Evolutionary conservation across 2,113 vertebrate species (phyloP), one percentile per base, ranked within the genome.

Genomic region (Callocephalon fimbriatum): DNA sequence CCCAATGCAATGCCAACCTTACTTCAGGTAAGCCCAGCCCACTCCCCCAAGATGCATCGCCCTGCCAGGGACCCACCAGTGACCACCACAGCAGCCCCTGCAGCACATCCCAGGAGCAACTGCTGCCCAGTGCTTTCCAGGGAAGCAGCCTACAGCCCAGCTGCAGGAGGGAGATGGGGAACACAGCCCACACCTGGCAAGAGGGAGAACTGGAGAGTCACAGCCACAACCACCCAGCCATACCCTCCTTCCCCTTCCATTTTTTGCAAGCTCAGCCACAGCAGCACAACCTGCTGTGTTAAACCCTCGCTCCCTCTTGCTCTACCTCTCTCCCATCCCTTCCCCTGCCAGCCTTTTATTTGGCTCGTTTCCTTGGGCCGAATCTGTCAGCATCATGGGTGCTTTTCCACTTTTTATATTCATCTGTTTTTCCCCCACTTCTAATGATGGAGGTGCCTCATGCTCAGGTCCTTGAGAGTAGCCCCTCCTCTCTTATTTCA

Each of bases 21-120:
- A 22, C 47, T 40, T 6, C 44, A 72, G 31, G 25, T 48, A n/a
- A 58, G 54, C 12, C 54, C 54, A 58, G 32, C 32, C 54, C 20
- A 6, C 20, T n/a, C 32, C 20, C 22, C 20, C 32, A n/a, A n/a
- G 44, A 21, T 58, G 31, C 72, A 44, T 16, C 63, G 15, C 5
- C 1, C 22, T 35, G 15, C 48, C 56, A 54, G 42, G 31, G 21
- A 18, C 22, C 5, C 32, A 47, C 21, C n/a, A 58, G 32, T 15
- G 56, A 31, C 21, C 42, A 35, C 27, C 31, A n/a, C 0, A 0
- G 29, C n/a, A 78, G 51, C 19, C 12, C 5, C 40, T 5, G 1
- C 25, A 59, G n/a, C 45, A 35, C 19, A 7, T 29, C 31, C n/a
- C 3, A 12, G 15, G 37, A 15, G 15, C 16, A 62, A 3, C 1